Base-by-base conservation (phyloP, 2,113 vertebrate species). In the Thalassarche chlororhynchos region DNA sequence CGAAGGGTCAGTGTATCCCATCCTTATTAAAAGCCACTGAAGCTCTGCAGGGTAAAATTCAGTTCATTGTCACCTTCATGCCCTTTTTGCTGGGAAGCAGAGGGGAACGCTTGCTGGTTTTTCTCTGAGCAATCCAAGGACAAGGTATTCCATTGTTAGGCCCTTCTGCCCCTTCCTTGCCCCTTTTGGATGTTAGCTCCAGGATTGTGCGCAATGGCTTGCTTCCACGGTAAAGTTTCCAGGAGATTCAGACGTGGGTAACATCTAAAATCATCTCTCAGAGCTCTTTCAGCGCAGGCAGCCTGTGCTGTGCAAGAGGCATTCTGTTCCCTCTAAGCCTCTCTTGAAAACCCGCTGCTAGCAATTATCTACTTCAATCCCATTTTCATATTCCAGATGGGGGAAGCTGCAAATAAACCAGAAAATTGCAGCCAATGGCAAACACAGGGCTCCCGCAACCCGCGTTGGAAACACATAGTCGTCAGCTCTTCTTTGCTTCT, bases 1-100 rank as follows among this genome's bases (percentile, higher is more conserved):
- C 1, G 99, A 98, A 96, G 99, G 99, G 98, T 99, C 99, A 55
- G 98, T 92, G 98, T 99, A 99, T 74, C 99, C 99, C 99, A 99
- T 99, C 84, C 97, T 96, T 95, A 97, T 87, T 76, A 94, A 91
- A 89, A 96, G 95, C 95, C 88, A 91, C 90, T 11, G 83, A 34
- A 84, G 74, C 89, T 75, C 62, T 8, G 17, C 87, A 9, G 54
- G 94, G 96, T 93, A 79, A 96, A 97, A 98, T 98, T 97, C 98
- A 98, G 97, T 95, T 97, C 97, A 89, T 91, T 61, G 65, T 88
- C 36, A 10, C 87, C 54, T 89, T 96, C 85, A 79, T 64, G 89
- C 97, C 97, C 81, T 95, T 94, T 95, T 92, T 90, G 82, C 92
- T 44, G 77, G 44, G 42, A 54, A 90, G 62, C 23, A 0, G 91